Evolutionary conservation across 2,888 invertebrate species (phyloP).

Genomic region (Epinotia ramella): DNA sequence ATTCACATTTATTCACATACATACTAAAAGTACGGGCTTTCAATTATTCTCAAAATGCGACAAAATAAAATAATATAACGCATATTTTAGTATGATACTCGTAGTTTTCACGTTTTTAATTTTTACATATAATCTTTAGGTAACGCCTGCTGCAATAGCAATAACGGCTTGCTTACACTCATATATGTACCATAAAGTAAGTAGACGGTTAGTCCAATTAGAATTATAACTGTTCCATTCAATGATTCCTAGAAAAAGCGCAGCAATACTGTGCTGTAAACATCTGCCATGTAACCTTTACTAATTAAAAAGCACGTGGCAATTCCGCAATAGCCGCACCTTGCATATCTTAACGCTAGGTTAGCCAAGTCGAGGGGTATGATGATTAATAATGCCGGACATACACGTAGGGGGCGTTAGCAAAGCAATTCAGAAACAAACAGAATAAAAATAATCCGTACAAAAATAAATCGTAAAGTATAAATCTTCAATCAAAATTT

Average conservation of each 20-base stretch:
- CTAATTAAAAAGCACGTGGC: slow-evolving; percentile 36
- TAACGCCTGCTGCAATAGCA: too few relatives aligned
- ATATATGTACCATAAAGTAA: not conserved
- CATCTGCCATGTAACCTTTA: slow-evolving; percentile 75
- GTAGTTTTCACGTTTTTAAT: too few relatives aligned
- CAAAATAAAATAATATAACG: too few relatives aligned
- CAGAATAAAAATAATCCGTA: slow-evolving; percentile 43
- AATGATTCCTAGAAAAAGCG: slow-evolving; percentile 21
- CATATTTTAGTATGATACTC: too few relatives aligned
- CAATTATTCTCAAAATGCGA: too few relatives aligned
- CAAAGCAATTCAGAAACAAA: slow-evolving; percentile 54
- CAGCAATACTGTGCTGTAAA: slow-evolving; percentile 53
- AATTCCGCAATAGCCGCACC: slow-evolving; percentile 57
- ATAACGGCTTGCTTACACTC: not conserved
- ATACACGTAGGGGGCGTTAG: slow-evolving; percentile 57
- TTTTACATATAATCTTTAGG: too few relatives aligned
- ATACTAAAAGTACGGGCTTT: too few relatives aligned
- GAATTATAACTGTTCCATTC: slow-evolving; percentile 1
- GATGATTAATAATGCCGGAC: slow-evolving; percentile 53
- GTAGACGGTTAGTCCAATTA: slow-evolving; percentile 47
- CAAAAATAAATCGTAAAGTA: too few relatives aligned
- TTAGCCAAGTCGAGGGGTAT: slow-evolving; percentile 47
- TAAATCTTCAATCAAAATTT: too few relatives aligned
- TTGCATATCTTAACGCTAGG: slow-evolving; percentile 51
- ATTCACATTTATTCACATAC: too few relatives aligned